phyloP scores from a whole-genome alignment of 2,797 vertebrate species.

The Moxostoma hubbsi region DNA sequence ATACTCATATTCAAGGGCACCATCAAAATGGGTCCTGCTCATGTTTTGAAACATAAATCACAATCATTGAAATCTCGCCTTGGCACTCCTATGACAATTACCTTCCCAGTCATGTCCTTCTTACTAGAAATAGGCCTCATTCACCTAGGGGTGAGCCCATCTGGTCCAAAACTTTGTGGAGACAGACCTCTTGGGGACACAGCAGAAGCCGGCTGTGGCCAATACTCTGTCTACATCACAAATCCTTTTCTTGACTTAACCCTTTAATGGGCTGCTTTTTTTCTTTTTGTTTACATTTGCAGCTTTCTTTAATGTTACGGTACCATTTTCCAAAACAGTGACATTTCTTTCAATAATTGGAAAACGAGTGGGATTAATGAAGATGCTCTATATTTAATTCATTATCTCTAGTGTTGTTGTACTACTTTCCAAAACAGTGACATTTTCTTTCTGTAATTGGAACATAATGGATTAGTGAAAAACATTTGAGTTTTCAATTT shows the following conservation, averaged over 20 bases:
- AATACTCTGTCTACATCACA: conserved; percentile 76
- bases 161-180: conserved; percentile 68
- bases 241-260: conserved; percentile 66
- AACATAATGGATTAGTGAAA: no score
- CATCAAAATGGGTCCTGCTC: conserved; percentile 57
- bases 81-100: conserved; percentile 84
- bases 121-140: conserved; percentile 58
- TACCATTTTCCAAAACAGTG: neutral
- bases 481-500: no score
- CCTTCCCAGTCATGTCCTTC: conserved; percentile 62
- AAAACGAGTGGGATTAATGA: neutral
- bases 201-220: conserved; percentile 63
- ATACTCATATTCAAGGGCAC: conserved; percentile 69
- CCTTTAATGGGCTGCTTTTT: conserved; percentile 62
- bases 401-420: neutral
- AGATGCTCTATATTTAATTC: neutral
- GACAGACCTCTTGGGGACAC: conserved; percentile 71
- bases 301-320: conserved; percentile 3
- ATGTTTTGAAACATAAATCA: conserved; percentile 71
- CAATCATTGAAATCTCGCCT: conserved; percentile 84
- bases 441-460: neutral
- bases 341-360: conserved; percentile 3
- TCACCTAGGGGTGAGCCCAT: conserved; percentile 14
- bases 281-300: conserved; percentile 53
- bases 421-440: no score